A percentile compares a stretch with the other conserved stretches of the same genome.
Evolutionary conservation across 1,140 invertebrate genomes (phyloP).

Genomic region (Diorhabda sublineata): DNA sequence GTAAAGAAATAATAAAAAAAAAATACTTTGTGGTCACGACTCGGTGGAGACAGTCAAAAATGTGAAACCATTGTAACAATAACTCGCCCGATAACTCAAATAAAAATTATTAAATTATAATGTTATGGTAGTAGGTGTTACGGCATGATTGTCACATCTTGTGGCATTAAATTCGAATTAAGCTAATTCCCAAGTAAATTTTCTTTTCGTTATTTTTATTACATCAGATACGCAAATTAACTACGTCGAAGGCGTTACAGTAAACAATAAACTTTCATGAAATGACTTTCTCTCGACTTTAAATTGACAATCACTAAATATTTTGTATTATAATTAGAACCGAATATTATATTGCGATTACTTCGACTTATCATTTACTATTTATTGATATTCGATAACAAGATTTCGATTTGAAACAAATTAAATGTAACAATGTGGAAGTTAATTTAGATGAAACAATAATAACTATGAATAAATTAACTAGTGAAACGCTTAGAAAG

Average conservation of each 20-base stretch:
- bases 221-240: constrained; percentile 23
- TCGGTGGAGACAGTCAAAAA: constrained; percentile 8
- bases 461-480: too few relatives aligned
- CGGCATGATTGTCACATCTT: constrained; percentile 19
- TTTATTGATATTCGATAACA: too few relatives aligned
- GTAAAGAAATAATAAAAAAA: not conserved
- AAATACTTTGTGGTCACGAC: constrained; percentile 8
- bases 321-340: not conserved
- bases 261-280: constrained; percentile 4
- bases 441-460: too few relatives aligned
- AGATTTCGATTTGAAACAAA: too few relatives aligned
- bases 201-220: constrained; percentile 22
- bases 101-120: constrained; percentile 21
- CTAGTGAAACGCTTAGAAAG: too few relatives aligned
- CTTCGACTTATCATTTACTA: too few relatives aligned
- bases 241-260: not conserved
- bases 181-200: constrained; percentile 13
- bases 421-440: too few relatives aligned
- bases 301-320: not conserved
- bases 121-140: constrained; percentile 22
- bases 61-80: constrained; percentile 13
- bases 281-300: not conserved
- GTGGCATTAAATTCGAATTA: constrained; percentile 21
- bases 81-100: constrained; percentile 12
- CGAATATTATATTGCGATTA: too few relatives aligned